Percentiles rank a stretch among this genome's conserved stretches.
These are phyloP conservation scores for Hyppa rectilinea DNA, from an alignment of 2,888 invertebrate genomes.

Conservation along the genomic window DNA sequence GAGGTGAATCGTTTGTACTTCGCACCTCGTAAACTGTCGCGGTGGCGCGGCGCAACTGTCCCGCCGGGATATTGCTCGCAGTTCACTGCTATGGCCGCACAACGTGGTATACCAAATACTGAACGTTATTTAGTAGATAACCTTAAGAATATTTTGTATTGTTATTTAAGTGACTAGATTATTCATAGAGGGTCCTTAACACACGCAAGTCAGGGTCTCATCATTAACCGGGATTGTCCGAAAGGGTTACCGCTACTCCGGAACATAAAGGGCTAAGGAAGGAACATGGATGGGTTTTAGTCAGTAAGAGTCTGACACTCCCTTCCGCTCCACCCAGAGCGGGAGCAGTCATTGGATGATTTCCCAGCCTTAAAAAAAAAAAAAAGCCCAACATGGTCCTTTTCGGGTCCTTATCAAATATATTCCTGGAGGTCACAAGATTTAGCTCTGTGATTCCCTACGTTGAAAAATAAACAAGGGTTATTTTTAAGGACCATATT, in stretches of 20 bases:
- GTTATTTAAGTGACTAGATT: neutral
- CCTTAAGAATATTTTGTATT: neutral
- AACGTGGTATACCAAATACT: constrained; percentile 5
- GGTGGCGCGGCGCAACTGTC: constrained; percentile 29
- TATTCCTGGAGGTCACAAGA: neutral
- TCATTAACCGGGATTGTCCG: no score
- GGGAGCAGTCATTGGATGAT: no score
- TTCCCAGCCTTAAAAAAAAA: no score
- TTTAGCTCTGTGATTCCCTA: neutral
- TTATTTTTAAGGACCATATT: neutral
- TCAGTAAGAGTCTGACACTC: no score
- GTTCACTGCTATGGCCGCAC: constrained; percentile 3
- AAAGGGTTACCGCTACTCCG: no score
- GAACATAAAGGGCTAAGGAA: no score
- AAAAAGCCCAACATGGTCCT: neutral
- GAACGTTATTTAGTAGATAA: neutral
- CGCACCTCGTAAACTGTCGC: constrained; percentile 59
- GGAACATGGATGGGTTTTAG: no score
- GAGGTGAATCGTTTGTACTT: constrained; percentile 46
- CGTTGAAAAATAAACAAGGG: neutral
- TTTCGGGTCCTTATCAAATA: constrained; percentile 1
- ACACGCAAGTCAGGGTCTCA: no score
- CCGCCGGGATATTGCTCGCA: constrained; percentile 30
- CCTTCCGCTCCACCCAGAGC: no score
- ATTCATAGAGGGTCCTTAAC: neutral